Evolutionary conservation across 92 coral and sea anemone genomes (phyloP).

Genomic region (Actinernus sp.): DNA sequence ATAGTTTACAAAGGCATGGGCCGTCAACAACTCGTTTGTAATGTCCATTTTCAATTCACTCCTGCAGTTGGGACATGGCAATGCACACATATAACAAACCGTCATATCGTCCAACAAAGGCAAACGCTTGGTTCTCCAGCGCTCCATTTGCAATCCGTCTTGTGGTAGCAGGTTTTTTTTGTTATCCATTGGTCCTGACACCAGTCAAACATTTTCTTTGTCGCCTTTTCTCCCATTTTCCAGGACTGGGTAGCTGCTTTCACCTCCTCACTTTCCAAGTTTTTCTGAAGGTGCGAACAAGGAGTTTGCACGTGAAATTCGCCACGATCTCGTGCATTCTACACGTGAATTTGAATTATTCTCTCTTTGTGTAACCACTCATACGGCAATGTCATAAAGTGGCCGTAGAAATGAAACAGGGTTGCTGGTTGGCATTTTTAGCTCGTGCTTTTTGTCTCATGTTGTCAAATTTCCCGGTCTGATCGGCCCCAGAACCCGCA

Average conservation of each 20-base stretch:
- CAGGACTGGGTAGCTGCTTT: conserved; percentile 8
- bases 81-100: conserved; percentile 31
- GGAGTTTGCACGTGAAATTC: too few species aligned
- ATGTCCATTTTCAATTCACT: conserved; percentile 12
- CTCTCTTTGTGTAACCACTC: not conserved
- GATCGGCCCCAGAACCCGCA: too few species aligned
- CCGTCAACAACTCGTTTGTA: conserved; percentile 24
- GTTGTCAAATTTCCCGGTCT: too few species aligned
- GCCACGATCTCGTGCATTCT: conserved; percentile 43
- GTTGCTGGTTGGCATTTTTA: conserved; percentile 29
- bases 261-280: conserved; percentile 5
- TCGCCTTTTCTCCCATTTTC: conserved; percentile 25
- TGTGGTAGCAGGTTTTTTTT: not conserved
- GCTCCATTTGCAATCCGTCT: conserved; percentile 2
- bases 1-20: not conserved
- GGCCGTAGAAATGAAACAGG: conserved; percentile 20
- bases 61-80: conserved; percentile 50
- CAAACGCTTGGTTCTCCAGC: conserved; percentile 7
- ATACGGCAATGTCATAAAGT: too few species aligned
- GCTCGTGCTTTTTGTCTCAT: not conserved
- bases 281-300: conserved; percentile 18
- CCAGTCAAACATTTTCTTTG: conserved; percentile 25
- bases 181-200: conserved; percentile 58
- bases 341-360: not conserved
- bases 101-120: conserved; percentile 32